Base-by-base conservation (phyloP, 2,113 vertebrate species). In the Notothenia coriiceps region DNA sequence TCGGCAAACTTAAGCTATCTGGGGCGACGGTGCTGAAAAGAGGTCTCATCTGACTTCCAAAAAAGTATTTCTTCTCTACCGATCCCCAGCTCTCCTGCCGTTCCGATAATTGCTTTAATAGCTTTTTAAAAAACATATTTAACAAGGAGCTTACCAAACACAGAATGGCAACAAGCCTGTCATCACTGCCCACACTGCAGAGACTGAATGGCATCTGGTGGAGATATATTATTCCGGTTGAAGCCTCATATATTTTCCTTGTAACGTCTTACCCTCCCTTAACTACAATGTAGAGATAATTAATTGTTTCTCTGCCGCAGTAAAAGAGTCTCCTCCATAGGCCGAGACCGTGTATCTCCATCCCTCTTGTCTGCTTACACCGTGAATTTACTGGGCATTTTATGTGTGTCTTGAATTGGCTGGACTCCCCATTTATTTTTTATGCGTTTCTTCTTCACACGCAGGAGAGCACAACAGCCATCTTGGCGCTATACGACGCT, bases 101-200 rank as follows among this genome's bases (percentile, higher is more conserved):
- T 86, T 86, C 75, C 70, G 61, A 79, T 85, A 91, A 93, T 90
- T 86, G 64, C 77, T 85, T 55, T 89, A 92, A 93, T 92, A 77
- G 80, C 76, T 76, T 40, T 40, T 40, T 88, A 92, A 86, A 88
- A 87, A 70, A 74, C 82, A 85, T 82, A 50, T 87, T 89, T 83
- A 86, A 84, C 80, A 73, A 85, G 59, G 71, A 82, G 69, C 72
- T 88, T 68, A 80, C 56, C 54, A 80, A 86, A 87, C 40, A 33
- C 40, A 33, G 68, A 13, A 77, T 60, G 71, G 68, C 79, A 83
- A 66, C 17, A 10, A 72, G 60, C 65, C 68, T 79, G 55, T 67
- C 84, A 66, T 79, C 77, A 8, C 54, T 20, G 61, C 65, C 67
- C 68, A 29, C 29, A 29, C 29, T 29, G 29, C 29, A 56, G 57